Evolutionary conservation across 2,797 vertebrate species (phyloP).

Genomic region (Pseudomugil gertrudae): DNA sequence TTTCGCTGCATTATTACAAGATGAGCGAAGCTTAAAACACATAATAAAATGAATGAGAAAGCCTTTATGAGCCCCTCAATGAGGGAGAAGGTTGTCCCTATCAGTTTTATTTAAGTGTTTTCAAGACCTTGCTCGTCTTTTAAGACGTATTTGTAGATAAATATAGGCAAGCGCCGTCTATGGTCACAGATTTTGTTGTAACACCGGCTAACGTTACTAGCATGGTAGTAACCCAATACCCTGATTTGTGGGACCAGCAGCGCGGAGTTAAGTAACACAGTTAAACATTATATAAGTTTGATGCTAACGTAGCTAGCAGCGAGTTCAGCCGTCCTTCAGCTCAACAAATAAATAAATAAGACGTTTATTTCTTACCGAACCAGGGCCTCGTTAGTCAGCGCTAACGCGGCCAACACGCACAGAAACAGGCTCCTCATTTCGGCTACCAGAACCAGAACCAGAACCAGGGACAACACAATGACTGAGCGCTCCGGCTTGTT

Average conservation of each 20-base stretch:
- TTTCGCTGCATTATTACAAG: too few relatives aligned
- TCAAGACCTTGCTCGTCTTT: too few relatives aligned
- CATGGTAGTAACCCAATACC: background rate
- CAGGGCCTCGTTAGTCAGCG: constrained; percentile 67
- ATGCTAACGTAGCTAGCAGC: background rate
- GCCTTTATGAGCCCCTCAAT: too few relatives aligned
- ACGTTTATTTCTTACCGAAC: constrained; percentile 74
- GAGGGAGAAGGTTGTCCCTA: too few relatives aligned
- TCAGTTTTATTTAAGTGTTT: too few relatives aligned
- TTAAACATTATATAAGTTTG: background rate
- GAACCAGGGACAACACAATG: constrained; percentile 14
- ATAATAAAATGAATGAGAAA: too few relatives aligned
- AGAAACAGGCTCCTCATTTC: constrained; percentile 60
- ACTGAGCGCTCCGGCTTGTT: constrained; percentile 39
- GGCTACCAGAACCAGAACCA: too few relatives aligned
- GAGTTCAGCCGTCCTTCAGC: background rate
- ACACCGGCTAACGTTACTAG: background rate
- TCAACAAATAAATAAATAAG: background rate
- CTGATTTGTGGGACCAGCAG: accelerated
- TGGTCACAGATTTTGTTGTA: too few relatives aligned
- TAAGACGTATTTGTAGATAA: too few relatives aligned
- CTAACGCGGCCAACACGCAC: constrained; percentile 58
- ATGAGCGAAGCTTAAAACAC: too few relatives aligned
- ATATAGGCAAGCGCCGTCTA: too few relatives aligned
- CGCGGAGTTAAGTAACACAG: background rate